phyloP scores from a whole-genome alignment of 1,140 invertebrate genomes.

The Lutraria rhynchaena region DNA sequence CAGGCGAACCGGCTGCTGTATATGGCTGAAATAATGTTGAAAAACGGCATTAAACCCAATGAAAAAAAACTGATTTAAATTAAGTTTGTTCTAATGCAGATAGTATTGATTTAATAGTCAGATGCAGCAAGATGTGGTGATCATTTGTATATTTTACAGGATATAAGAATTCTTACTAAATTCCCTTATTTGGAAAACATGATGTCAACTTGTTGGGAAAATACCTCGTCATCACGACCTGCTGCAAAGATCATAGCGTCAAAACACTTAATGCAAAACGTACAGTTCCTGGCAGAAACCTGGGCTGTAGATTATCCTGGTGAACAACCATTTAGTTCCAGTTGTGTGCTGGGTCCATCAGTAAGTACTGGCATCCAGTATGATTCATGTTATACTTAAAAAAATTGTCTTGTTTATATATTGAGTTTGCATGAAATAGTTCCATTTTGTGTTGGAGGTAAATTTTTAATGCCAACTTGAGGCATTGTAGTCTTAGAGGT shows the following conservation, averaged over 20 bases:
- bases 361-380: too few relatives aligned
- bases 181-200: slow-evolving; percentile 71
- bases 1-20: too few relatives aligned
- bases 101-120: not conserved
- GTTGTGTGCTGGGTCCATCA: slow-evolving; percentile 52
- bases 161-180: slow-evolving; percentile 67
- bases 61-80: too few relatives aligned
- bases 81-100: not conserved
- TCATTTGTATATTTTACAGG: slow-evolving; percentile 72
- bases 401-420: too few relatives aligned
- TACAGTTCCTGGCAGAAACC: slow-evolving; percentile 66
- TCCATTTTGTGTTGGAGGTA: too few relatives aligned
- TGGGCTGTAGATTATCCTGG: slow-evolving; percentile 40
- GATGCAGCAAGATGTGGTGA: not conserved
- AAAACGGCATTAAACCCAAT: too few relatives aligned
- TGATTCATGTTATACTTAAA: too few relatives aligned
- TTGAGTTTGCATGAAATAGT: too few relatives aligned
- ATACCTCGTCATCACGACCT: slow-evolving; percentile 63
- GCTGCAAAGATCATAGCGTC: slow-evolving; percentile 63
- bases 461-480: not conserved
- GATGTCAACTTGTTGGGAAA: slow-evolving; percentile 70
- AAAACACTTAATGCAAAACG: slow-evolving; percentile 53
- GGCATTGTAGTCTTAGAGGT: not conserved
- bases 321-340: slow-evolving; percentile 24
- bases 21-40: not conserved